Evolutionary conservation across 2,113 vertebrate species (phyloP).

Genomic region (Spilogale gracilis): DNA sequence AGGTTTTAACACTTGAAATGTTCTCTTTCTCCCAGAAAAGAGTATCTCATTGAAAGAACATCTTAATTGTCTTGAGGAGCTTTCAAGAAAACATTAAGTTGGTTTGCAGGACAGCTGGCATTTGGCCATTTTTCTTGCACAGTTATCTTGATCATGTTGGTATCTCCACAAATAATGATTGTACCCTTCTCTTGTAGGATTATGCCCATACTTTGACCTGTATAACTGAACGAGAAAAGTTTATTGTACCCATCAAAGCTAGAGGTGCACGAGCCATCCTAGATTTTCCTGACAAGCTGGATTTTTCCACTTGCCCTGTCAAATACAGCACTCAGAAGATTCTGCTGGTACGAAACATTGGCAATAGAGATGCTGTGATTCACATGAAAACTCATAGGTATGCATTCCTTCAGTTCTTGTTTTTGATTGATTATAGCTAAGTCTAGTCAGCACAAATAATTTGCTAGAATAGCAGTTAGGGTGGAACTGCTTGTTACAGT

Average conservation of each 20-base stretch:
- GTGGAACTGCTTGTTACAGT: not conserved
- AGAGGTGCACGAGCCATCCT: conserved; percentile 91
- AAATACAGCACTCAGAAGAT: conserved; percentile 90
- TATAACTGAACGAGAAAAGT: conserved; percentile 91
- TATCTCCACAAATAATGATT: not conserved
- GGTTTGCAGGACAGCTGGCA: not conserved
- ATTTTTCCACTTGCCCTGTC: conserved; percentile 90
- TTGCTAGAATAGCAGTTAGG: not conserved
- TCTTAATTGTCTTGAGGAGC: not conserved
- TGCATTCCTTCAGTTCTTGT: not conserved
- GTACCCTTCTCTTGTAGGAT: conserved; percentile 87
- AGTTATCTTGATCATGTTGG: not conserved
- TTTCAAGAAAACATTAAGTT: not conserved
- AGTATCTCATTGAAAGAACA: not conserved
- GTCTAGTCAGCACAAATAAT: not conserved
- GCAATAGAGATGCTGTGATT: conserved; percentile 89
- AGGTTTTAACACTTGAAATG: not conserved
- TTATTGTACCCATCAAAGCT: conserved; percentile 90
- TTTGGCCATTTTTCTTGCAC: not conserved
- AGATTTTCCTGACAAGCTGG: conserved; percentile 92
- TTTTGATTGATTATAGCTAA: conserved; percentile 39
- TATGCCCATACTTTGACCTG: conserved; percentile 91
- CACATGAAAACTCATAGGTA: conserved; percentile 89
- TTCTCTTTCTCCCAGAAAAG: not conserved
- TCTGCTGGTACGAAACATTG: conserved; percentile 90